phyloP scores from a whole-genome alignment of 2,888 invertebrate species.

The Agrochola litura region DNA sequence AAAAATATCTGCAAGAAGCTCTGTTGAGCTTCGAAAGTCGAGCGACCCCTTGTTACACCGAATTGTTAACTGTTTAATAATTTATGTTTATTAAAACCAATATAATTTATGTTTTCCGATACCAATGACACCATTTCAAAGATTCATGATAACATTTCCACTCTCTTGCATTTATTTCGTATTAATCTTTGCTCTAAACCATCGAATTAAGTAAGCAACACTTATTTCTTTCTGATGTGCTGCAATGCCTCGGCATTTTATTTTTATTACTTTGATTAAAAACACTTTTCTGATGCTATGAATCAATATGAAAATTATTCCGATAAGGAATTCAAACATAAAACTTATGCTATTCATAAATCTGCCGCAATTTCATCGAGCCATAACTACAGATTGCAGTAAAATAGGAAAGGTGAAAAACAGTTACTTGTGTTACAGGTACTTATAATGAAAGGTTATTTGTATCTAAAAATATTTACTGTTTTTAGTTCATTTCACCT shows the following conservation, averaged over 20 bases:
- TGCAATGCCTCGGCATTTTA: background rate
- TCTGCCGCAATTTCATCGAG: conserved; percentile 8
- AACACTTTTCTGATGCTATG: conserved; percentile 6
- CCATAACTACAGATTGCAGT: conserved; percentile 17
- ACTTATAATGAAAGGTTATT: conserved; percentile 62
- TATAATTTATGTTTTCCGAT: background rate
- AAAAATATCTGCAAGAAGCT: no score
- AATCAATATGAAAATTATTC: conserved; percentile 15
- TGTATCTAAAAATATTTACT: conserved; percentile 66
- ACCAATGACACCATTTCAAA: conserved; percentile 4
- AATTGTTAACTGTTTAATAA: no score
- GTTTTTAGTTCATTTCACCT: conserved; percentile 69
- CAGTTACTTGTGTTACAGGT: conserved; percentile 46
- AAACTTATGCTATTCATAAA: conserved; percentile 16
- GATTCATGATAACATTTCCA: background rate
- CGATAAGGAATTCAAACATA: conserved; percentile 43
- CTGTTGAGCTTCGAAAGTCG: no score
- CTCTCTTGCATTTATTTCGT: background rate
- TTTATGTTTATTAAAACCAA: no score
- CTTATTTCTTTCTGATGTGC: background rate
- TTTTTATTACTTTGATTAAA: background rate
- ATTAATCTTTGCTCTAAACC: background rate
- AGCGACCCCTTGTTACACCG: no score
- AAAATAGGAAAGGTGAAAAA: conserved; percentile 61
- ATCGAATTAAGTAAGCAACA: background rate